Percentiles rank a stretch among this genome's conserved stretches.
Conservation (phyloP, 2,797 vertebrate genomes). For the Molothrus aeneus region DNA sequence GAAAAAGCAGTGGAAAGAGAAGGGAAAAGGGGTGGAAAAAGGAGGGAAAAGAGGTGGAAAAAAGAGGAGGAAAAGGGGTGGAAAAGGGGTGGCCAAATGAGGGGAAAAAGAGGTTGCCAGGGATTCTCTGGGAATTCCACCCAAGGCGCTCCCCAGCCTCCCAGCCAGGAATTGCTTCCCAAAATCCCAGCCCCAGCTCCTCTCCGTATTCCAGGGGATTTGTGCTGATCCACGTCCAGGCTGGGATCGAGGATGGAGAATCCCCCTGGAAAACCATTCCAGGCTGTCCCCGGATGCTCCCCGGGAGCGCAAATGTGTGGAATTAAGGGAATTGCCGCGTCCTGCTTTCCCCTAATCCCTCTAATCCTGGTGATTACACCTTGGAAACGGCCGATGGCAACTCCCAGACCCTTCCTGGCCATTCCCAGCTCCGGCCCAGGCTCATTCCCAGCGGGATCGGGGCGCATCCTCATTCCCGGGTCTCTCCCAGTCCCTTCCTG, state of each 20-base stretch:
- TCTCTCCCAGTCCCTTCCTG: background rate
- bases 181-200: background rate
- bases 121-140: background rate
- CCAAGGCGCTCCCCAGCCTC: background rate
- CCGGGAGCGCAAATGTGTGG: background rate
- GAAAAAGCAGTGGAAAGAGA: too few species aligned
- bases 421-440: background rate
- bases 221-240: background rate
- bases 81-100: too few species aligned
- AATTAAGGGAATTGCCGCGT: background rate
- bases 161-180: background rate
- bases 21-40: too few species aligned
- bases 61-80: too few species aligned
- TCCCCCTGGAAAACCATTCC: background rate
- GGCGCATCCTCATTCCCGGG: background rate
- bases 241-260: background rate
- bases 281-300: background rate
- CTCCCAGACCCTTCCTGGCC: background rate
- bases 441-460: background rate
- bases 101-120: too few species aligned
- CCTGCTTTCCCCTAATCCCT: background rate
- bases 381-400: background rate
- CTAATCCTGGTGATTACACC: background rate
- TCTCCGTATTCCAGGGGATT: background rate
- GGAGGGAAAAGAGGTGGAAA: too few species aligned